Base-by-base conservation (phyloP, 1,140 invertebrate genomes). In the Procambarus virginalis region DNA sequence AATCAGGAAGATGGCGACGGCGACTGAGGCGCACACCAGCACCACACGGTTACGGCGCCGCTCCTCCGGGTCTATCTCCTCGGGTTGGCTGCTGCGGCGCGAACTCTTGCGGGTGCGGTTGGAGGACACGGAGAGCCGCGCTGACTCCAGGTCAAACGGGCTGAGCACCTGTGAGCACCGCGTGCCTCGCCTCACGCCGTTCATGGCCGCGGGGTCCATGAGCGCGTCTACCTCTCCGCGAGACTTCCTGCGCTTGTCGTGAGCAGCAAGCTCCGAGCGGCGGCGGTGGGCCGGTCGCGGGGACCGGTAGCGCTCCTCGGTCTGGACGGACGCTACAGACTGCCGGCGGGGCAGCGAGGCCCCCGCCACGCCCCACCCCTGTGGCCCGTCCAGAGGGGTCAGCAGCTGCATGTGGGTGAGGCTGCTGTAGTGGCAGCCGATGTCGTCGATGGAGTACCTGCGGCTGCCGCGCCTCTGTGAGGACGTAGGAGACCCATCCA, bases 1-100 rank as follows among this genome's bases (percentile, higher is more conserved):
- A 2, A 91, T 91, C 34, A 93, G 81, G 79, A 93, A 90, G 17
- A 93, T 91, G 75, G 87, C 90, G 45, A 91, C 92, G 14, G 92
- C 93, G 79, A 93, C 86, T 14, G 86, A 76, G 68, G 87, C 87
- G 34, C 87, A 89, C 22, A 89, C 73, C 78, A 89, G 55, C 80
- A 89, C 87, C 49, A 76, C 87, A 3, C 81, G 80, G 73, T 64
- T 89, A 22, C 87, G 79, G 9, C 68, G 79, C 17, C 14, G 64
- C 73, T 89, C 87, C 6, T 89, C 87, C 10, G 55, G 70, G 73
- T 89, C 87, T 34, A 55, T 17, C 60, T 68, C 49, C 9, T 55
- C 64, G 64, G 80, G 49, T n/a, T 49, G 64, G 17, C 60, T 86
- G 76, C n/a, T n/a, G n/a, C 60, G 85, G 14, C 60, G 85, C 45